phyloP scores from a whole-genome alignment of 1,140 invertebrate species.

The Colletes gigas region DNA sequence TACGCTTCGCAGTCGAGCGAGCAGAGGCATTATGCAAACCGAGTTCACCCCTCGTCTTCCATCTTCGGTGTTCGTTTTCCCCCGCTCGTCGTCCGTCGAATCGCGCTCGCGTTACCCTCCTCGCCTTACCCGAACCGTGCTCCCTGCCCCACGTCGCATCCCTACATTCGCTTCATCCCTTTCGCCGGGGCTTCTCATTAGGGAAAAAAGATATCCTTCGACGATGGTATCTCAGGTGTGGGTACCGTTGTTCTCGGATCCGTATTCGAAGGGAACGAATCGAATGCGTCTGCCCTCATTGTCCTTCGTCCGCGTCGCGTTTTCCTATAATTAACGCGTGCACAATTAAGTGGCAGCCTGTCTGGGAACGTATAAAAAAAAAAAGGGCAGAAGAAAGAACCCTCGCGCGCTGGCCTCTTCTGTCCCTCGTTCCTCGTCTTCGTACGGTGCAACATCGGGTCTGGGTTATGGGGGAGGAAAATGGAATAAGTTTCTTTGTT shows the following conservation, averaged over 20 bases:
- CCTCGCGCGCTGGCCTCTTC: too few species aligned
- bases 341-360: slow-evolving; percentile 36
- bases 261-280: slow-evolving; percentile 24
- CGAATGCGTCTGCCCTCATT: slow-evolving; percentile 46
- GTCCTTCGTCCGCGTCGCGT: slow-evolving; percentile 19
- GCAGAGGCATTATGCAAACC: slow-evolving; percentile 77
- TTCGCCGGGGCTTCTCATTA: slow-evolving; percentile 57
- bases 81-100: slow-evolving; percentile 20
- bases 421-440: too few species aligned
- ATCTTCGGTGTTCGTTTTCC: slow-evolving; percentile 40
- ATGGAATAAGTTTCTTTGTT: too few species aligned
- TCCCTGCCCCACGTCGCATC: neutral
- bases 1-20: slow-evolving; percentile 71
- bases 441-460: too few species aligned
- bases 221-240: slow-evolving; percentile 32
- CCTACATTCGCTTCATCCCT: slow-evolving; percentile 44
- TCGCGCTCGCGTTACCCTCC: slow-evolving; percentile 37
- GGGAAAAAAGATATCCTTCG: slow-evolving; percentile 45
- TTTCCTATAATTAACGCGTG: slow-evolving; percentile 42
- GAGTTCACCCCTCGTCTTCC: slow-evolving; percentile 63
- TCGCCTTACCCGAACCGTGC: slow-evolving; percentile 21
- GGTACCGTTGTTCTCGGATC: slow-evolving; percentile 24
- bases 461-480: too few species aligned
- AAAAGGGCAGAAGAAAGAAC: neutral
- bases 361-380: neutral